Evolutionary conservation across 1,140 invertebrate species (phyloP).

Genomic region (Penaeus chinensis): DNA sequence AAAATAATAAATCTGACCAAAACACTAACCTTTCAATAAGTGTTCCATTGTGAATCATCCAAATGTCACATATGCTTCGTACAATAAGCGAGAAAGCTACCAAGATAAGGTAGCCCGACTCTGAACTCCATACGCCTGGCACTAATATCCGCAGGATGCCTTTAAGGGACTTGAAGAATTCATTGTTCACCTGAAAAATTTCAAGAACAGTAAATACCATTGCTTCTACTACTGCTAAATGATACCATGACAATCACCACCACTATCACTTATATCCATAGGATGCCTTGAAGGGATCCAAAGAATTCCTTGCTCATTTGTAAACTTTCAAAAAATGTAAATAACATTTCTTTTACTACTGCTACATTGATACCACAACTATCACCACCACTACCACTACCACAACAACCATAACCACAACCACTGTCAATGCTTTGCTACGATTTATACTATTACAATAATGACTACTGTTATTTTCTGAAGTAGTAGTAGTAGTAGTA

Average conservation of each 20-base stretch:
- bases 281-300: constrained; percentile 79
- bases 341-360: not conserved
- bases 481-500: too few species aligned
- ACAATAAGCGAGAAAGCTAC: constrained; percentile 86
- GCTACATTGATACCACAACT: too few species aligned
- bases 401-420: too few species aligned
- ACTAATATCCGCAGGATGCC: constrained; percentile 85
- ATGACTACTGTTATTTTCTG: too few species aligned
- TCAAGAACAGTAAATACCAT: not conserved
- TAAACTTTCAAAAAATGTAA: not conserved
- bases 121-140: constrained; percentile 80
- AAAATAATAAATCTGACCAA: constrained; percentile 42
- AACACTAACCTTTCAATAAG: constrained; percentile 86
- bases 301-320: constrained; percentile 85
- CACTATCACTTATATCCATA: constrained; percentile 87
- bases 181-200: constrained; percentile 75
- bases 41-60: constrained; percentile 95
- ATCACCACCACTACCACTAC: too few species aligned
- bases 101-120: constrained; percentile 82
- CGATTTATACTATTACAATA: too few species aligned
- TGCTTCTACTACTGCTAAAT: too few species aligned
- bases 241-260: too few species aligned
- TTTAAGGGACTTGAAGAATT: constrained; percentile 84
- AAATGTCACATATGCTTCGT: constrained; percentile 94
- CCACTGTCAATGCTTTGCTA: too few species aligned